A percentile compares a stretch with the other conserved stretches of the same genome.
Conservation (phyloP, 2,113 vertebrate genomes). For the Nerophis lumbriciformis region DNA sequence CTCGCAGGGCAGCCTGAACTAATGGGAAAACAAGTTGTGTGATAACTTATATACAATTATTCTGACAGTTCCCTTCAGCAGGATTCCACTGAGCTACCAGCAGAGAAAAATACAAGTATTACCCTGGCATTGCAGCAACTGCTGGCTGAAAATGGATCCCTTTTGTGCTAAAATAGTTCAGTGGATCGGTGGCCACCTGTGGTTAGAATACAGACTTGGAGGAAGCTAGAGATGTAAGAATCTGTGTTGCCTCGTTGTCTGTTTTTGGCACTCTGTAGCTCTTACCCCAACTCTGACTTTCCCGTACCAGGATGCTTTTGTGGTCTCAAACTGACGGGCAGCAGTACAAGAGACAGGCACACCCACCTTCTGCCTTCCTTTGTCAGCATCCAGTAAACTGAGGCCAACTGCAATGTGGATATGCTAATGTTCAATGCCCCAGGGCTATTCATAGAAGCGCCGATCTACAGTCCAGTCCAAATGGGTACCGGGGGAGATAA, state of each 20-base stretch:
- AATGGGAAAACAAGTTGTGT: no score
- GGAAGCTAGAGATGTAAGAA: slow-evolving; percentile 11
- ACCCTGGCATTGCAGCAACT: slow-evolving; percentile 21
- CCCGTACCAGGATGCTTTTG: slow-evolving; percentile 36
- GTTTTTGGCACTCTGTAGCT: background rate
- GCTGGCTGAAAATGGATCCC: slow-evolving; percentile 25
- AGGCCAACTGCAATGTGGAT: slow-evolving; percentile 36
- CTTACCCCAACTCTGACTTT: background rate
- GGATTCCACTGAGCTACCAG: no score
- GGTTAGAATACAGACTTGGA: slow-evolving; percentile 28
- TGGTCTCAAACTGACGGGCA: slow-evolving; percentile 39
- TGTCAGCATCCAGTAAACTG: slow-evolving; percentile 40
- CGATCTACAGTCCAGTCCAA: slow-evolving; percentile 30
- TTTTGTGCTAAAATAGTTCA: slow-evolving; percentile 10
- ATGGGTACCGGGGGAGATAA: slow-evolving; percentile 24
- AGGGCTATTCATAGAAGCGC: slow-evolving; percentile 38
- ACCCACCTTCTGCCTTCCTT: slow-evolving; percentile 43
- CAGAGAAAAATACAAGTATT: slow-evolving; percentile 9
- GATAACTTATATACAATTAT: no score
- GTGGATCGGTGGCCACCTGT: slow-evolving; percentile 23
- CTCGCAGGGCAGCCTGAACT: no score
- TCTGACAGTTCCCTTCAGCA: background rate
- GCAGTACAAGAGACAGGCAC: slow-evolving; percentile 33
- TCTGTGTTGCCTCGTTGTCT: slow-evolving; percentile 24
- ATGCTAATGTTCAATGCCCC: slow-evolving; percentile 49